These are phyloP conservation scores for Melanaphis sacchari DNA, from an alignment of 1,140 invertebrate species.

Conservation along the genomic window DNA sequence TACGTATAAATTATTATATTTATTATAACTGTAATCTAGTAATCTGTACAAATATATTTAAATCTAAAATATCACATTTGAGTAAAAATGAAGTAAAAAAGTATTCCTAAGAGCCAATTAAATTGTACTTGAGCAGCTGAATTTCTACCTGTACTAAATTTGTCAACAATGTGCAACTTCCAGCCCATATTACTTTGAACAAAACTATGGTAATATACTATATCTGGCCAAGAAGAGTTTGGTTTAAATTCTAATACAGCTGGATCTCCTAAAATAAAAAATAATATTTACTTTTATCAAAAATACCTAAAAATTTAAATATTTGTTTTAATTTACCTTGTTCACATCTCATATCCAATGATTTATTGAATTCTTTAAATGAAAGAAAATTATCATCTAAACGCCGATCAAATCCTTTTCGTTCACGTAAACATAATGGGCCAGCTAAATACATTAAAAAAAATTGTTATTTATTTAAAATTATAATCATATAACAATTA, in stretches of 20 bases:
- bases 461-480: background rate
- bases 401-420: constrained; percentile 74
- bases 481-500: background rate
- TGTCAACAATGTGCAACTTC: constrained; percentile 86
- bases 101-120: constrained; percentile 29
- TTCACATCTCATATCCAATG: constrained; percentile 74
- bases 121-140: constrained; percentile 46
- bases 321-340: constrained; percentile 64
- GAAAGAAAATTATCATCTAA: constrained; percentile 79
- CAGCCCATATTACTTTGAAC: constrained; percentile 90
- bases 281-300: constrained; percentile 21
- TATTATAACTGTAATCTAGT: background rate
- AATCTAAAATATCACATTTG: constrained; percentile 35
- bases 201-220: constrained; percentile 93
- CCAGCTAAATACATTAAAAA: constrained; percentile 69
- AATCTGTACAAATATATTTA: background rate
- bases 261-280: constrained; percentile 67
- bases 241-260: constrained; percentile 82
- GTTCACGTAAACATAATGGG: constrained; percentile 77
- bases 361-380: constrained; percentile 85
- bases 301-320: background rate
- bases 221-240: constrained; percentile 89
- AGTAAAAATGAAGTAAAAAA: constrained; percentile 26
- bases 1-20: constrained; percentile 23
- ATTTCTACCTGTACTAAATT: constrained; percentile 63